A percentile compares a stretch with the other conserved stretches of the same genome.
These are phyloP conservation scores for Clunio marinus DNA, from an alignment of 2,888 invertebrate species.

Conservation along the genomic window DNA sequence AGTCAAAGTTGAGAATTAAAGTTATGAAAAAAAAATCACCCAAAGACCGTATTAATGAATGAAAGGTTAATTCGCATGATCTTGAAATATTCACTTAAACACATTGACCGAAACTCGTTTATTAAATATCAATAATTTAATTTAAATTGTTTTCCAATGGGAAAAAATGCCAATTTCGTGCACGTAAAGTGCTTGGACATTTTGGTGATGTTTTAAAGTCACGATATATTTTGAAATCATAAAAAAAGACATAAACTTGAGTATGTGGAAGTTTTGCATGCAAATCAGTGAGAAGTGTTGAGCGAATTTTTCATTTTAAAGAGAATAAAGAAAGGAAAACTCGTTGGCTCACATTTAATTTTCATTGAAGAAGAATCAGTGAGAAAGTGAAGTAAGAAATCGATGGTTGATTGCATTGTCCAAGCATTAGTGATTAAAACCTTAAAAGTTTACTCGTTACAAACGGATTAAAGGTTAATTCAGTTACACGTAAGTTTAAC, in stretches of 20 bases:
- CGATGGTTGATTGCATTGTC: too few relatives aligned
- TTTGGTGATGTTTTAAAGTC: neutral
- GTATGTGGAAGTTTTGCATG: neutral
- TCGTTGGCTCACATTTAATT: too few relatives aligned
- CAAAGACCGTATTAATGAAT: neutral
- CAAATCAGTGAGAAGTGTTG: neutral
- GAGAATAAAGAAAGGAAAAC: neutral
- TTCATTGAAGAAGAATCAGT: too few relatives aligned
- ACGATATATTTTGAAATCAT: neutral
- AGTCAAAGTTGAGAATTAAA: too few relatives aligned
- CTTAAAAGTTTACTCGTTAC: neutral
- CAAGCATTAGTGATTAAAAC: neutral
- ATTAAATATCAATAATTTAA: neutral
- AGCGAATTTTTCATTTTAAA: neutral
- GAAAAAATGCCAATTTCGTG: conserved; percentile 6
- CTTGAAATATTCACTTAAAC: neutral
- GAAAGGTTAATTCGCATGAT: neutral
- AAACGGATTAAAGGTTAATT: neutral
- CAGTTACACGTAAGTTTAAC: neutral
- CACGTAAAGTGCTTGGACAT: neutral
- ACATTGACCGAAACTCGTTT: neutral
- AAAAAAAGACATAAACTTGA: neutral
- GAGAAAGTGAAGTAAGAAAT: conserved; percentile 1
- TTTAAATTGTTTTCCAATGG: neutral
- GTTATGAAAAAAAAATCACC: neutral